Conservation (phyloP, 2,113 vertebrate genomes). For the Bos javanicus region DNA sequence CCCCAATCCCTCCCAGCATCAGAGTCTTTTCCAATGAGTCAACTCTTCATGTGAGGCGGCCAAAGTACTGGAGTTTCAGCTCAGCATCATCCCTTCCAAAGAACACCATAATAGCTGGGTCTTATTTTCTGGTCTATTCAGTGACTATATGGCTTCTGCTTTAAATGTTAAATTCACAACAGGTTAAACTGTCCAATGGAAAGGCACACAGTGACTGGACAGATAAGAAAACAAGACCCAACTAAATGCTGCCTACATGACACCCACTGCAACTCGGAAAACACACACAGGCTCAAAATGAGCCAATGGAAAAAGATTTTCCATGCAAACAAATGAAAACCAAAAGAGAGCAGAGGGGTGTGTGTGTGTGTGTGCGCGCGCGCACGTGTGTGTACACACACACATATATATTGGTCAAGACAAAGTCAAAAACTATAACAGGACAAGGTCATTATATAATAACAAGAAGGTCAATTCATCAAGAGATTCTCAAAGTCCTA, state of each 20-base stretch:
- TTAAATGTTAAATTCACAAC: not conserved
- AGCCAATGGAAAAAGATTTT: not conserved
- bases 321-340: not conserved
- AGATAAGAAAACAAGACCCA: not conserved
- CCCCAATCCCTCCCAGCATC: too few species aligned
- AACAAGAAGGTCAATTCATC: not conserved
- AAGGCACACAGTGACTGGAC: not conserved
- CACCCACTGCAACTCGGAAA: not conserved
- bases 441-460: not conserved
- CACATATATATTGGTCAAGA: not conserved
- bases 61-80: too few species aligned
- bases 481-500: not conserved
- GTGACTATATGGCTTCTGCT: not conserved
- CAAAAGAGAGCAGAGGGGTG: not conserved
- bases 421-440: not conserved
- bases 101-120: not conserved
- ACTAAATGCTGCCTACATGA: not conserved
- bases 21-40: too few species aligned
- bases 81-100: too few species aligned
- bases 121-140: not conserved
- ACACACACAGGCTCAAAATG: not conserved
- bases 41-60: too few species aligned
- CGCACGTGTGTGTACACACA: not conserved
- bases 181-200: not conserved
- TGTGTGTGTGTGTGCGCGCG: too few species aligned